Percentiles rank a stretch among this genome's conserved stretches.
Evolutionary conservation across 2,797 vertebrate genomes (phyloP).

Genomic region (Enteromius trimaculatus): DNA sequence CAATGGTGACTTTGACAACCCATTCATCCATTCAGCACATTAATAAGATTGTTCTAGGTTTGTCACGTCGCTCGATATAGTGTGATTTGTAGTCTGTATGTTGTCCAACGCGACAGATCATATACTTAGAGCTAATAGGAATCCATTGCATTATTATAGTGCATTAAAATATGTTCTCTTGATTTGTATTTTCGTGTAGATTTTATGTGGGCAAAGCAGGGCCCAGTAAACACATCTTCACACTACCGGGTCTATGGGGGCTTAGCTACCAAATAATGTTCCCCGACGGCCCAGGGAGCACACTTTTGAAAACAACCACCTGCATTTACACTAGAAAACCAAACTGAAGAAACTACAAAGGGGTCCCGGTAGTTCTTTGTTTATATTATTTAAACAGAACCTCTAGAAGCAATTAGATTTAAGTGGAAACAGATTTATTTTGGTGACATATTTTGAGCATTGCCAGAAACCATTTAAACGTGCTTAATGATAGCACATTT

Average conservation of each 20-base stretch:
- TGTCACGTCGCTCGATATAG: background rate
- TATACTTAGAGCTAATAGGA: background rate
- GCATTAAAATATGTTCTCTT: background rate
- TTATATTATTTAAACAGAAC: constrained; percentile 15
- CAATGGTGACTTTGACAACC: background rate
- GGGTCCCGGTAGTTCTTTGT: background rate
- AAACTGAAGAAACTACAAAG: background rate
- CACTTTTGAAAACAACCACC: background rate
- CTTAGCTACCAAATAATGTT: background rate
- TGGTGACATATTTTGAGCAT: constrained; percentile 1
- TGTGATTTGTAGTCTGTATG: background rate
- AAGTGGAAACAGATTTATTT: constrained; percentile 21
- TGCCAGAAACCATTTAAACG: constrained; percentile 6
- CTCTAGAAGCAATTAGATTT: background rate
- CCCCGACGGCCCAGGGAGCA: background rate
- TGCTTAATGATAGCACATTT: constrained; percentile 22
- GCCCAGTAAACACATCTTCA: background rate
- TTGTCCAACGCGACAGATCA: background rate
- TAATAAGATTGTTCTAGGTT: background rate
- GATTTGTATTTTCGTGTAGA: background rate
- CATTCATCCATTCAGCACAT: background rate
- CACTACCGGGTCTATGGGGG: background rate
- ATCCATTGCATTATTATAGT: background rate
- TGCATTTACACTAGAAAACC: background rate
- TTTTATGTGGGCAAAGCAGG: background rate